phyloP scores from a whole-genome alignment of 2,888 invertebrate genomes.

The Thumatha senex region DNA sequence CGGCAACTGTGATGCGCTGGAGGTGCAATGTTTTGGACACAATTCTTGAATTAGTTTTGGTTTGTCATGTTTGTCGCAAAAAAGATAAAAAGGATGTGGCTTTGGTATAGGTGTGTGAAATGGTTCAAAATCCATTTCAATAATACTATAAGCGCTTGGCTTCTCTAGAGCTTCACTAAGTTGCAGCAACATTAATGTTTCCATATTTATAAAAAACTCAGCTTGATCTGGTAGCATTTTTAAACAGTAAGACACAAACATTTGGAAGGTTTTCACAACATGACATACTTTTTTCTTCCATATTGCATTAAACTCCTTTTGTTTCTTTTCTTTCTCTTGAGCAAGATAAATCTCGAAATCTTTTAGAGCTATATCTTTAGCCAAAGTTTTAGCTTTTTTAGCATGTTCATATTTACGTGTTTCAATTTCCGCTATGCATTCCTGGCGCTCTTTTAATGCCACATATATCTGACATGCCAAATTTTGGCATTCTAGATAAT shows the following conservation, averaged over 20 bases:
- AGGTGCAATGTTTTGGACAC: constrained; percentile 61
- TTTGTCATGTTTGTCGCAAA: constrained; percentile 61
- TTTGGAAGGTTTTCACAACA: constrained; percentile 69
- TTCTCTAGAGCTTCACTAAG: constrained; percentile 56
- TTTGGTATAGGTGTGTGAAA: constrained; percentile 51
- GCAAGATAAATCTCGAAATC: constrained; percentile 56
- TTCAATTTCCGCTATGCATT: constrained; percentile 53
- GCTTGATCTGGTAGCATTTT: constrained; percentile 65
- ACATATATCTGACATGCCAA: constrained; percentile 75
- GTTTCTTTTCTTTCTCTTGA: constrained; percentile 52
- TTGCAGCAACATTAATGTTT: constrained; percentile 71
- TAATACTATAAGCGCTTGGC: constrained; percentile 58
- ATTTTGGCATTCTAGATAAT: constrained; percentile 63
- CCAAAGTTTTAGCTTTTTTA: constrained; percentile 53
- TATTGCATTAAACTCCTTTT: constrained; percentile 47
- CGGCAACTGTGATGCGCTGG: constrained; percentile 62
- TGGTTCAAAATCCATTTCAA: constrained; percentile 45
- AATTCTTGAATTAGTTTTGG: constrained; percentile 52
- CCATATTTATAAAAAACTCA: constrained; percentile 73
- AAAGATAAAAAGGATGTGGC: constrained; percentile 65
- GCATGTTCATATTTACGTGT: constrained; percentile 49
- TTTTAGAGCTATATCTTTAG: constrained; percentile 49
- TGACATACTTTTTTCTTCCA: constrained; percentile 71
- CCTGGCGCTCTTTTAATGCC: constrained; percentile 69
- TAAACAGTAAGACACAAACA: constrained; percentile 66